Conservation (phyloP, 2,797 vertebrate species). For the Sardinella longiceps region DNA sequence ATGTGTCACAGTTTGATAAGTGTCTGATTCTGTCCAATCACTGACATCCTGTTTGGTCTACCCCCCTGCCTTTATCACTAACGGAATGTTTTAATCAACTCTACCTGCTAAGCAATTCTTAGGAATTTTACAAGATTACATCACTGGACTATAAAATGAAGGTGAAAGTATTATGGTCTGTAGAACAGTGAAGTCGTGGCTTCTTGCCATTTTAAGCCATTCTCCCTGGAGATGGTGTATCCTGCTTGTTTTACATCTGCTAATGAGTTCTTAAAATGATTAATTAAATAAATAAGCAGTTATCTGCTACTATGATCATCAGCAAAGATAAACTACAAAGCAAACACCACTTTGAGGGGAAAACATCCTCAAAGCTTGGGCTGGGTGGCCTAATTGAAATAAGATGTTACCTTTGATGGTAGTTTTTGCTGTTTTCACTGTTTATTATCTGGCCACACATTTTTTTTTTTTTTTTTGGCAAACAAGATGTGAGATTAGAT, state of each 20-base stretch:
- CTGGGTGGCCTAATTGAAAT: background rate
- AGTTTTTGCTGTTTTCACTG: background rate
- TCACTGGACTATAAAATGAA: background rate
- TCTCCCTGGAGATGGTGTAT: background rate
- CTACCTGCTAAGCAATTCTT: background rate
- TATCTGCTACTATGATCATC: background rate
- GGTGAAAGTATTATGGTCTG: background rate
- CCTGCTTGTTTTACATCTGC: background rate
- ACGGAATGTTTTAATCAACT: background rate
- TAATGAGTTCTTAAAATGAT: background rate
- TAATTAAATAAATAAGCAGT: background rate
- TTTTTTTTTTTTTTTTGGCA: background rate
- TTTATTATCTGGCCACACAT: background rate
- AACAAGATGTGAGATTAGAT: conserved; percentile 51
- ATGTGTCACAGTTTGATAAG: background rate
- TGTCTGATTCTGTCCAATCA: background rate
- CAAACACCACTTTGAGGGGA: background rate
- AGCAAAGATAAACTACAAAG: background rate
- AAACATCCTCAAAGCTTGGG: background rate
- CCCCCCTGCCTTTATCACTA: background rate
- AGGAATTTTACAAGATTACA: background rate
- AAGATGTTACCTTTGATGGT: background rate
- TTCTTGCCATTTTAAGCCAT: background rate
- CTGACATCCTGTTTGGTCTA: background rate
- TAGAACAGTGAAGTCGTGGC: background rate